phyloP scores from a whole-genome alignment of 2,797 vertebrate species.

The Acanthurus leucopareius region DNA sequence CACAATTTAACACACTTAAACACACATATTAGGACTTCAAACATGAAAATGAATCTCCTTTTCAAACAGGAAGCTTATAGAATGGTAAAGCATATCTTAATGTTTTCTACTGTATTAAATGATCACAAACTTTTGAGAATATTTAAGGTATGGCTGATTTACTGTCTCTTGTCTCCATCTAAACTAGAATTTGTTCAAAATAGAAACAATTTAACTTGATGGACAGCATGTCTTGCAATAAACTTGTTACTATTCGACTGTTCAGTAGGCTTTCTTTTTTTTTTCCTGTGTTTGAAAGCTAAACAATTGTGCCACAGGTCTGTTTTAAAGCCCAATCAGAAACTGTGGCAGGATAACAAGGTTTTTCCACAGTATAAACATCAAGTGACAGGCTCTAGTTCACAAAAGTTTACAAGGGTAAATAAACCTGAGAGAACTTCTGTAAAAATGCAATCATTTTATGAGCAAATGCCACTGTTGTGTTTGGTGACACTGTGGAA shows the following conservation, averaged over 20 bases:
- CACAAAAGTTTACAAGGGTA: no score
- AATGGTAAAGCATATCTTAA: not conserved
- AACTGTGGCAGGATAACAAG: not conserved
- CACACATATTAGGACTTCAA: no score
- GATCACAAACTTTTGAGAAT: not conserved
- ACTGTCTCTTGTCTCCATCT: not conserved
- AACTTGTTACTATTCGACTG: no score
- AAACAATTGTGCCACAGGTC: not conserved
- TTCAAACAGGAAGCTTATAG: not conserved
- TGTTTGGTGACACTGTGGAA: not conserved
- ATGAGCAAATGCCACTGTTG: not conserved
- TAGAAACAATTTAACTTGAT: no score
- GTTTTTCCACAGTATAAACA: not conserved
- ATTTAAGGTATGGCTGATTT: constrained; percentile 1
- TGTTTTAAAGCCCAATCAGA: not conserved
- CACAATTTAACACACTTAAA: no score
- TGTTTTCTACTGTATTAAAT: not conserved
- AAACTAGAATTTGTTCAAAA: not conserved
- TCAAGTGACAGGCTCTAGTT: not conserved
- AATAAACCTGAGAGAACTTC: not conserved
- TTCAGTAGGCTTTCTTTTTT: no score
- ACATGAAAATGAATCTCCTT: no score
- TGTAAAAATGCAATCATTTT: not conserved
- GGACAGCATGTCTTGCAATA: no score
- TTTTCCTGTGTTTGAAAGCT: not conserved